A percentile compares a stretch with the other conserved stretches of the same genome.
These are phyloP conservation scores for Lasius fuliginosus DNA, from an alignment of 2,888 invertebrate species.

Conservation along the genomic window DNA sequence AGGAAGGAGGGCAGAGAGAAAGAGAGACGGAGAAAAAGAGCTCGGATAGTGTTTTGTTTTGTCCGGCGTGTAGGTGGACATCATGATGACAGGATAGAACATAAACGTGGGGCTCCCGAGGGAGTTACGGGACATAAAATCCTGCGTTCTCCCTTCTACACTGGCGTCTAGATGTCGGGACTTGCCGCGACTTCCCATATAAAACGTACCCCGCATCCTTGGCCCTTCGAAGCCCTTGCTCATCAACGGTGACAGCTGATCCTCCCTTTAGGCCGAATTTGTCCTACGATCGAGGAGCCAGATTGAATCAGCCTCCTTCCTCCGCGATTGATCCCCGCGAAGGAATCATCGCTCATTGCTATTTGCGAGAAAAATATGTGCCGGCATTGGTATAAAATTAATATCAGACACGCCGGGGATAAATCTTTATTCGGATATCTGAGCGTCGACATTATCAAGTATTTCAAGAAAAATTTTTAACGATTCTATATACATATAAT, in stretches of 20 bases:
- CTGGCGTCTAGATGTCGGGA: slow-evolving; percentile 85
- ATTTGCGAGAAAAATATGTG: slow-evolving; percentile 17
- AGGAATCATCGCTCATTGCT: neutral
- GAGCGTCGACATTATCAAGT: neutral
- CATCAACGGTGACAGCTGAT: slow-evolving; percentile 82
- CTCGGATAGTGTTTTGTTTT: slow-evolving; percentile 83
- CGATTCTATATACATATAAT: neutral
- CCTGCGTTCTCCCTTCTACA: slow-evolving; percentile 80
- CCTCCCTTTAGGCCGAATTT: slow-evolving; percentile 79
- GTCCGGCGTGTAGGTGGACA: slow-evolving; percentile 83
- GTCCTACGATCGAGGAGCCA: slow-evolving; percentile 77
- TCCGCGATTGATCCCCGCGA: neutral
- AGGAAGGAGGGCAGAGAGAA: slow-evolving; percentile 9
- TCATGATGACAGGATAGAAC: slow-evolving; percentile 84
- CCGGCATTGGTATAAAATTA: neutral
- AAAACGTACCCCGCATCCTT: slow-evolving; percentile 66
- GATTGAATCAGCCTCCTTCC: slow-evolving; percentile 71
- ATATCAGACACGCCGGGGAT: slow-evolving; percentile 13
- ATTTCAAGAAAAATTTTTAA: neutral
- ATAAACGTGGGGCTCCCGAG: slow-evolving; percentile 83
- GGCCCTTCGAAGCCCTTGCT: slow-evolving; percentile 70
- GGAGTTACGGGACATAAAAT: slow-evolving; percentile 86
- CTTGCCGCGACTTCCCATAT: slow-evolving; percentile 76
- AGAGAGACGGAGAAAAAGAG: slow-evolving; percentile 54
- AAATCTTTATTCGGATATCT: neutral